Evolutionary conservation across 2,797 vertebrate species (phyloP).

Genomic region (Schizothorax lantsangensis): DNA sequence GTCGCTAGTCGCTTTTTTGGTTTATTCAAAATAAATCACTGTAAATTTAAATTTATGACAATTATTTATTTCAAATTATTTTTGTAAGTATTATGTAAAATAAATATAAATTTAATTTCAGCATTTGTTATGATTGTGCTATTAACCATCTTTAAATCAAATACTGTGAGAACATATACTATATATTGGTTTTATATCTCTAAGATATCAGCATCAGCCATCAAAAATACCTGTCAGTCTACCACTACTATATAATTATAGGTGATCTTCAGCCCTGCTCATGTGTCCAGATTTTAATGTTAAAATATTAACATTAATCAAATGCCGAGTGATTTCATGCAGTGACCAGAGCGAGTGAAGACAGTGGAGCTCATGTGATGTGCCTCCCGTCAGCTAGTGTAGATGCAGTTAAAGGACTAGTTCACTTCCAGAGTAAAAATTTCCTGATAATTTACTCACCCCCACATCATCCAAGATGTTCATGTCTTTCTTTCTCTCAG

Average conservation of each 20-base stretch:
- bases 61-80: not conserved
- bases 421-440: no score
- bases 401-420: not conserved
- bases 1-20: no score
- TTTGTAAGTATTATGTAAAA: not conserved
- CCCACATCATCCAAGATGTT: no score
- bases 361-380: not conserved
- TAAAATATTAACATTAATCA: not conserved
- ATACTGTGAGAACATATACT: not conserved
- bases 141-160: no score
- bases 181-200: not conserved
- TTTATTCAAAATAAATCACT: no score
- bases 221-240: not conserved
- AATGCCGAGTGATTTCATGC: not conserved
- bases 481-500: no score
- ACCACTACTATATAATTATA: no score
- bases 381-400: not conserved
- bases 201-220: not conserved
- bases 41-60: no score
- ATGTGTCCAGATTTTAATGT: not conserved
- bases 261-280: not conserved
- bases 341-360: not conserved
- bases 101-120: no score
- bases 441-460: no score
- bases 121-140: no score